Evolutionary conservation across 2,113 vertebrate genomes (phyloP).

Genomic region (Epinephelus moara): DNA sequence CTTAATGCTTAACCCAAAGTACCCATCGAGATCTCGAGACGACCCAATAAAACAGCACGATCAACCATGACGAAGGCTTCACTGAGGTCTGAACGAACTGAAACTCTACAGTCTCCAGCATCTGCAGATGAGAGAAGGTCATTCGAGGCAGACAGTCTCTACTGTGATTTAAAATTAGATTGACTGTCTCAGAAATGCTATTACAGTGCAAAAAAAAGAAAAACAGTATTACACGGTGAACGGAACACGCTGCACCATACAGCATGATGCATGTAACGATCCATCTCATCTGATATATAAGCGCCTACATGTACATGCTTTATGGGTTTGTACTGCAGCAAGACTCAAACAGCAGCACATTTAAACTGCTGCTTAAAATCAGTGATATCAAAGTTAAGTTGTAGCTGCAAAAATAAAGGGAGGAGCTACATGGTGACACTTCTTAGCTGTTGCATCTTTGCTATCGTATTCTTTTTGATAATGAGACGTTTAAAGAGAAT

Average conservation of each 20-base stretch:
- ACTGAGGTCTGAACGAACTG: neutral
- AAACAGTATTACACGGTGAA: neutral
- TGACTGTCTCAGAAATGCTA: slow-evolving; percentile 1
- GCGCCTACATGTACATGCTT: neutral
- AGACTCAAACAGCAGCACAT: neutral
- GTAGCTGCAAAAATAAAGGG: neutral
- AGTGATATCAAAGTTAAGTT: neutral
- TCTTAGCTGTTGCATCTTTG: neutral
- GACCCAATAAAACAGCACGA: slow-evolving; percentile 45
- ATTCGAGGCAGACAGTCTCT: neutral
- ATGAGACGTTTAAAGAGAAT: neutral
- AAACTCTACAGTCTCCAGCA: slow-evolving; percentile 5
- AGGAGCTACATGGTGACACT: neutral
- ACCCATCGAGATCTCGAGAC: slow-evolving; percentile 34
- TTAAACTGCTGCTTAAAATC: neutral
- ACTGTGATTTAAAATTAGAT: slow-evolving; percentile 27
- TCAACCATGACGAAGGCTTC: slow-evolving; percentile 31
- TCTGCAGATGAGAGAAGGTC: slow-evolving; percentile 17
- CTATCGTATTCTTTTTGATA: neutral
- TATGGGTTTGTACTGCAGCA: neutral
- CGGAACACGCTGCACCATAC: neutral
- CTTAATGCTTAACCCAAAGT: slow-evolving; percentile 39
- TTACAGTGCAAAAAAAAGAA: neutral
- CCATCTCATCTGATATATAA: neutral
- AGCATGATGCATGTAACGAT: neutral